Percentiles rank a stretch among this genome's conserved stretches.
Conservation (phyloP, 2,113 vertebrate species). For the Hyaena hyaena region DNA sequence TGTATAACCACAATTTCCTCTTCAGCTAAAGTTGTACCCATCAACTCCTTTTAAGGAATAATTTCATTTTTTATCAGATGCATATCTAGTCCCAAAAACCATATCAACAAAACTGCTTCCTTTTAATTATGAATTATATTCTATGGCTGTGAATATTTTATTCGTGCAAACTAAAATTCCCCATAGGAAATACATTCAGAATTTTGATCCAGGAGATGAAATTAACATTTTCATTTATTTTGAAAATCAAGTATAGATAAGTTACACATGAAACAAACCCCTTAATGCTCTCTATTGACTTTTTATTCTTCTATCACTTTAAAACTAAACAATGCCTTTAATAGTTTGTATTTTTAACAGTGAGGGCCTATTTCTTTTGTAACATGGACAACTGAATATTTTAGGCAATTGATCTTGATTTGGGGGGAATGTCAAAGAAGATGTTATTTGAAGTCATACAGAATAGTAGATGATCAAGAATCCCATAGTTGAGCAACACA, state of each 20-base stretch:
- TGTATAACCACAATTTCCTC: background rate
- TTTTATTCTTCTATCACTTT: background rate
- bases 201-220: background rate
- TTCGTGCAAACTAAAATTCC: background rate
- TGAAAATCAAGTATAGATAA: background rate
- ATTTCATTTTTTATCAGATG: background rate
- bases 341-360: background rate
- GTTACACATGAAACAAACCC: background rate
- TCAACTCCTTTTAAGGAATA: background rate
- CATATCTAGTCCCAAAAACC: background rate
- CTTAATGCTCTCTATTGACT: background rate
- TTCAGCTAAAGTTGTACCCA: background rate
- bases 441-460: background rate
- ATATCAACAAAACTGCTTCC: background rate
- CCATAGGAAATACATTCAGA: background rate
- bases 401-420: background rate
- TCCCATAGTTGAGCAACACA: background rate
- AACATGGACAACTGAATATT: background rate
- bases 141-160: background rate
- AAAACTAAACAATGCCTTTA: background rate
- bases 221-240: slow-evolving; percentile 31
- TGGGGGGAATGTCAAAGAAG: background rate
- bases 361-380: background rate
- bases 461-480: background rate
- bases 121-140: background rate